Evolutionary conservation across 2,797 vertebrate species (phyloP), one percentile per base, ranked within the genome.

Genomic region (Cirrhinus molitorella): DNA sequence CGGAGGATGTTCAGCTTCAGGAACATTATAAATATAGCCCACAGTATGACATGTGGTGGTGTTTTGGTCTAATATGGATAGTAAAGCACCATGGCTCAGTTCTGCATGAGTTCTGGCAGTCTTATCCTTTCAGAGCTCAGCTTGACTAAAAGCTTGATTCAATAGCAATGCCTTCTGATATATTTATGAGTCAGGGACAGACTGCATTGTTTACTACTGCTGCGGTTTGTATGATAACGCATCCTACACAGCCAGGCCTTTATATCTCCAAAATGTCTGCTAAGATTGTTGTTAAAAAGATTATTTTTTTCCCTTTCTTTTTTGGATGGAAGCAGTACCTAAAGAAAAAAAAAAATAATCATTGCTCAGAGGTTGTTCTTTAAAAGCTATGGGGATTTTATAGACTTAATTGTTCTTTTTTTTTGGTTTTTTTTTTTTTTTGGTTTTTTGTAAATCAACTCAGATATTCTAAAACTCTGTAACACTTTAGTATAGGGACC

Each of bases 181-280:
- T 37, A 34, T 70, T 61, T 51, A 85, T 73, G 66, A 83, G 68
- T 83, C 68, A 82, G 45, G 19, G 61, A 77, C 28, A 72, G 72
- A 68, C 73, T 23, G 61, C 11, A 72, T 77, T 82, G 80, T 86
- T 66, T 79, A 78, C 80, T 71, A 76, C 61, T 75, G 37, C 53
- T 53, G 57, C 25, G 3, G 23, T 57, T 53, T 65, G 51, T 80
- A 72, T 47, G 57, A 63, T 63, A 78, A 59, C 12, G 28, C 66
- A 79, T 25, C 83, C 67, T 77, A 43, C 61, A 83, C 65, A 34
- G 14, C 10, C 45, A 55, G 13, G 51, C 11, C 53, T 40, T 72
- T 63, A 53, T 25, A 51, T 45, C 25, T 59, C 21, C 14, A 34
- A 45, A 72, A 72, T 12, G 17, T 71, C 53, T 34, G 68, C 47